Evolutionary conservation across 2,888 invertebrate species (phyloP).

Genomic region (Lissocephala sabroskyi): DNA sequence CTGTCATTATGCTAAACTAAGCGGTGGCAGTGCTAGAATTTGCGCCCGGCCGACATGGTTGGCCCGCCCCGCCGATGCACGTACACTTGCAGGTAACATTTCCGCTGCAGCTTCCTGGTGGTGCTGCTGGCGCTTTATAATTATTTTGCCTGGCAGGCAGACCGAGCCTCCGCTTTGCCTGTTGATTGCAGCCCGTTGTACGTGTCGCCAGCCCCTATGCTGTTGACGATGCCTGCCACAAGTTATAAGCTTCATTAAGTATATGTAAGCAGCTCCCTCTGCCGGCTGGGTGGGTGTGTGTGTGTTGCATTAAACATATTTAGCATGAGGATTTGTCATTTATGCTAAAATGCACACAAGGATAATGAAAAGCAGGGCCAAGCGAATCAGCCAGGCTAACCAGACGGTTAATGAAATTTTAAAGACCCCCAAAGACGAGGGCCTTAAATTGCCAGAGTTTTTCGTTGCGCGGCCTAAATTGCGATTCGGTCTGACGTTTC

Average conservation of each 20-base stretch:
- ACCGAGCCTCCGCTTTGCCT: slow-evolving; percentile 58
- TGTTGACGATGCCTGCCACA: slow-evolving; percentile 32
- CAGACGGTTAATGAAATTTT: slow-evolving; percentile 64
- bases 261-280: slow-evolving; percentile 51
- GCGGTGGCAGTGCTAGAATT: slow-evolving; percentile 60
- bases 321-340: slow-evolving; percentile 69
- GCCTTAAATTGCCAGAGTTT: too few relatives aligned
- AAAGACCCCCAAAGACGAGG: slow-evolving; percentile 32
- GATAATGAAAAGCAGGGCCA: slow-evolving; percentile 49
- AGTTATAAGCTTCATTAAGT: slow-evolving; percentile 70
- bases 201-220: slow-evolving; percentile 48
- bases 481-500: slow-evolving; percentile 50
- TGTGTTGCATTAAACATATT: slow-evolving; percentile 66
- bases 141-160: slow-evolving; percentile 63
- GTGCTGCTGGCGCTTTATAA: slow-evolving; percentile 63
- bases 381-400: too few relatives aligned
- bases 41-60: slow-evolving; percentile 34
- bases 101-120: slow-evolving; percentile 64
- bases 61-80: slow-evolving; percentile 26
- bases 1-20: slow-evolving; percentile 66
- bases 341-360: slow-evolving; percentile 47
- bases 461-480: too few relatives aligned
- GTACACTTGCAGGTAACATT: slow-evolving; percentile 62
- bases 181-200: slow-evolving; percentile 53
- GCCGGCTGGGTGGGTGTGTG: slow-evolving; percentile 17